Base-by-base conservation (phyloP, 2,888 invertebrate genomes). In the Synergus gifuensis region DNA sequence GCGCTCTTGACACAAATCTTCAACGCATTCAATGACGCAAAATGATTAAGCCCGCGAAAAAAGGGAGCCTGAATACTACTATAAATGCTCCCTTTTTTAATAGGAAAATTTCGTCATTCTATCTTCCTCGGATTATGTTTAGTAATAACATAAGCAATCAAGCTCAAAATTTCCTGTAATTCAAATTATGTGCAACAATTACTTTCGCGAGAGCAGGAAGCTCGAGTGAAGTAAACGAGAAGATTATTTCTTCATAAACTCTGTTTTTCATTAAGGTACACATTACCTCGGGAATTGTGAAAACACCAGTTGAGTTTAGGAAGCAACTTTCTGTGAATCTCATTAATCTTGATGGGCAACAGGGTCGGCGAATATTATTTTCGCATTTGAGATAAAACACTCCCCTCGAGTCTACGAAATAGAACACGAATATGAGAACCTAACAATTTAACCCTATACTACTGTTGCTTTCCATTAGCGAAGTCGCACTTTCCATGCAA, bases 1-100 rank as follows among this genome's bases (percentile, higher is more conserved):
- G n/a, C n/a, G 73, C 40, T 54, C 73, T 73, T 54, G 54, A 73
- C 73, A 54, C 18, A n/a, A 73, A 73, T 58, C 73, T 73, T 54
- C 54, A 73, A 73, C 54, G 54, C 40, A 40, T 49, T 73, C 54
- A 54, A 73, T 73, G 73, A 40, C 18, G 54, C 73, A 40, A 54
- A 40, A 73, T 73, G 54, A 73, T 73, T 73, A 73, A 40, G 54
- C 22, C 5, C 11, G 58, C n/a, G 11, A 54, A 54, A 40, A 54
- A n/a, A 22, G 36, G 5, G 36, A 36, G 36, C 36, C 5, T 36
- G 36, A 36, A 36, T 36, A 36, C 5, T 5, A 36, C 36, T 36
- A n/a, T n/a, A n/a, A 36, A 36, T 36, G 4, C 36, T 36, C 36
- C 36, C 36, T 36, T 36, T 36, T 2, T 36, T 36, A 36, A 4